A percentile compares a stretch with the other conserved stretches of the same genome.
These are phyloP conservation scores for Cataglyphis altisquamis DNA, from an alignment of 2,888 invertebrate species.

Conservation along the genomic window DNA sequence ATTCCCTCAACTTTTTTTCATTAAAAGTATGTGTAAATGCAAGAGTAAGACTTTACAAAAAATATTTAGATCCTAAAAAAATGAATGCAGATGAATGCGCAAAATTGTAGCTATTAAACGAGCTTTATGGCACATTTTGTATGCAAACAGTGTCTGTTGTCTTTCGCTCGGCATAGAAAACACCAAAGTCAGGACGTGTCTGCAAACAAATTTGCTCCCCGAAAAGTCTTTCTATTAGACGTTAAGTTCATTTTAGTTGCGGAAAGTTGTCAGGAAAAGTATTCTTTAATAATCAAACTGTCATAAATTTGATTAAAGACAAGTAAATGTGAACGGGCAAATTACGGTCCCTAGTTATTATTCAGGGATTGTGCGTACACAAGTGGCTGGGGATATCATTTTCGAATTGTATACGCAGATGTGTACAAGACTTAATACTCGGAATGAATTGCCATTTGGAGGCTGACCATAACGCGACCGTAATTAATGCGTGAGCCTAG, in stretches of 20 bases:
- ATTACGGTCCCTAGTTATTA: no score
- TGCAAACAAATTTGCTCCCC: neutral
- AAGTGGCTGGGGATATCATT: no score
- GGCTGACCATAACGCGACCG: constrained; percentile 14
- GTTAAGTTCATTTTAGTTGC: neutral
- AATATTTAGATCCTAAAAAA: neutral
- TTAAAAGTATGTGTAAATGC: neutral
- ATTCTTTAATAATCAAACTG: neutral
- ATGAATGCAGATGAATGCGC: neutral
- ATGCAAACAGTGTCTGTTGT: constrained; percentile 4
- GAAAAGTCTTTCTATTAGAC: neutral
- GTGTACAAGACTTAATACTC: neutral
- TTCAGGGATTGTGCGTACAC: no score
- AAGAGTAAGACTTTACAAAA: neutral
- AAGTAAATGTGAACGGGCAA: neutral
- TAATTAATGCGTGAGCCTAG: constrained; percentile 33
- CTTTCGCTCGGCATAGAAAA: constrained; percentile 2
- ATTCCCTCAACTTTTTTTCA: neutral
- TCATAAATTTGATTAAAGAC: neutral
- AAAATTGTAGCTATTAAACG: neutral
- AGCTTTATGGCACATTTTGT: neutral
- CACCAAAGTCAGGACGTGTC: neutral
- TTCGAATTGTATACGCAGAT: no score
- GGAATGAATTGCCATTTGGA: neutral
- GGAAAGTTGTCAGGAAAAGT: neutral